phyloP scores from a whole-genome alignment of 2,888 invertebrate species.

The Agonum fuliginosum region DNA sequence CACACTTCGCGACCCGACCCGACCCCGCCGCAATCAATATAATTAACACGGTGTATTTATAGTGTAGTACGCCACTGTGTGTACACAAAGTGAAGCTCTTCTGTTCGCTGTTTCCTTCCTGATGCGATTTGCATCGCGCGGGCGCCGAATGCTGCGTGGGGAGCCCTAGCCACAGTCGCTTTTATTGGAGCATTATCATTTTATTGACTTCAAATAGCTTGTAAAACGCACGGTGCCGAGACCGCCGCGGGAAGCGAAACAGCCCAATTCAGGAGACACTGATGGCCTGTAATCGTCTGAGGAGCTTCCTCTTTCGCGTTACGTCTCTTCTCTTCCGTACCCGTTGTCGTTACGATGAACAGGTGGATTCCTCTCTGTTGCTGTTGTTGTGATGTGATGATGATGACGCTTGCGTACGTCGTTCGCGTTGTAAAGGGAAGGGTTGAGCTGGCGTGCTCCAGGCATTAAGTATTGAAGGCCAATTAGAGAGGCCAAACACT shows the following conservation, averaged over 20 bases:
- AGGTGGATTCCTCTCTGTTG: slow-evolving; percentile 42
- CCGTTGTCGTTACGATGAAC: not conserved
- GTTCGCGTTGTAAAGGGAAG: not conserved
- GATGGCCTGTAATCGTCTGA: slow-evolving; percentile 73
- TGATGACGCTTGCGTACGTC: slow-evolving; percentile 2
- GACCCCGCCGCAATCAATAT: slow-evolving; percentile 70
- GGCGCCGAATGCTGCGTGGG: slow-evolving; percentile 33
- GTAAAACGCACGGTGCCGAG: slow-evolving; percentile 73
- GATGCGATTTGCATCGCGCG: slow-evolving; percentile 72
- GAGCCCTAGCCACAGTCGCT: slow-evolving; percentile 65
- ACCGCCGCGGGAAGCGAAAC: slow-evolving; percentile 71
- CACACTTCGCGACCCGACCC: slow-evolving; percentile 57
- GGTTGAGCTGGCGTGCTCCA: slow-evolving; percentile 4
- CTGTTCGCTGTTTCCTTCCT: slow-evolving; percentile 68
- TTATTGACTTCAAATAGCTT: slow-evolving; percentile 76
- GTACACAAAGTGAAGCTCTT: slow-evolving; percentile 18
- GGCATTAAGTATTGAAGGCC: slow-evolving; percentile 60
- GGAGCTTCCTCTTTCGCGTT: slow-evolving; percentile 70
- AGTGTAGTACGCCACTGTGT: slow-evolving; percentile 62
- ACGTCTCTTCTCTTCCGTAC: slow-evolving; percentile 56
- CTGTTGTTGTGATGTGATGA: not conserved
- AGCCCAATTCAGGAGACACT: slow-evolving; percentile 74
- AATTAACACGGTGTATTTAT: slow-evolving; percentile 73
- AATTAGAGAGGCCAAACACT: slow-evolving; percentile 60
- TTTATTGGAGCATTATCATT: slow-evolving; percentile 75